phyloP scores from a whole-genome alignment of 2,113 vertebrate genomes.

The Mixornis gularis region DNA sequence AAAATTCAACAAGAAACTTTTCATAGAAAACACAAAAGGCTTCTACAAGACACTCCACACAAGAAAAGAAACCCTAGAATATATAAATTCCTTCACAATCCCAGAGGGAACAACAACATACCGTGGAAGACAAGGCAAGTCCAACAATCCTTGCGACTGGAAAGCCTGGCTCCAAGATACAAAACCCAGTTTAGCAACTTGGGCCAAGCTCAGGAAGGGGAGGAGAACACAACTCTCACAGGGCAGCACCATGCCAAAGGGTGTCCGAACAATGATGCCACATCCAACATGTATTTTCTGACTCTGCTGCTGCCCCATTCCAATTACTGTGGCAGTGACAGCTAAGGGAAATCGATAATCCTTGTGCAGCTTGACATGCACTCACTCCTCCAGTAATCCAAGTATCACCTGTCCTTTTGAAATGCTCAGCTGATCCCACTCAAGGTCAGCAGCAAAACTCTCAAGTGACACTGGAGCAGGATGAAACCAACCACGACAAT shows the following conservation, averaged over 20 bases:
- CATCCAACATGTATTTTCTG: fast-evolving
- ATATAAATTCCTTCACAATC: background rate
- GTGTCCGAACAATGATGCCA: background rate
- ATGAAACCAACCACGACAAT: background rate
- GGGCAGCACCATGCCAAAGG: background rate
- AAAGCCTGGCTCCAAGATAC: background rate
- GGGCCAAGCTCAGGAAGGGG: background rate
- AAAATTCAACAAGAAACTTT: background rate
- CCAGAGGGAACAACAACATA: background rate
- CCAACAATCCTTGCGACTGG: background rate
- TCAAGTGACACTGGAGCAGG: background rate
- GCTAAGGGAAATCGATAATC: background rate
- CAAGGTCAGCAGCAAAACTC: background rate
- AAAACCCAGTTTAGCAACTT: background rate
- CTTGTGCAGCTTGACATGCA: background rate
- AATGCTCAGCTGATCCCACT: background rate
- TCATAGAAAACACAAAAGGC: background rate
- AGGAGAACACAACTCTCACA: background rate
- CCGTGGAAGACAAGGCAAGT: background rate
- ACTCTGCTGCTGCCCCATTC: too few species aligned
- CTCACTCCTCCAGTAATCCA: background rate
- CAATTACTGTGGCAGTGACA: background rate
- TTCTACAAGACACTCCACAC: background rate
- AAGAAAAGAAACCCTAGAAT: background rate
- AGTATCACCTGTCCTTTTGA: background rate